A percentile compares a stretch with the other conserved stretches of the same genome.
These are phyloP conservation scores for Apodemus speciosus DNA, from an alignment of 2,113 vertebrate species.

Conservation along the genomic window DNA sequence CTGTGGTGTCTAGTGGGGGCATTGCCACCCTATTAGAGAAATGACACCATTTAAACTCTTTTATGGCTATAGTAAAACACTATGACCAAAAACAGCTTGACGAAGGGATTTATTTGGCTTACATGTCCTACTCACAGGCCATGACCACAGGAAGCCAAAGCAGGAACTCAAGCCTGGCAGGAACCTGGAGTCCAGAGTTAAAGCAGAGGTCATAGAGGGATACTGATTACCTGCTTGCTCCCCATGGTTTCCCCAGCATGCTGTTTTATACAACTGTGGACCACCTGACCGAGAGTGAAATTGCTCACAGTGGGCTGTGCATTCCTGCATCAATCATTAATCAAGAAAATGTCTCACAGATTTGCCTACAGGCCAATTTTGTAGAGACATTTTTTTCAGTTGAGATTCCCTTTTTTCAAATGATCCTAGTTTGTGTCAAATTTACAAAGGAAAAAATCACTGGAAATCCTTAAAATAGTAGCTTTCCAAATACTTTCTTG, in stretches of 20 bases:
- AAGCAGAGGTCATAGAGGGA: background rate
- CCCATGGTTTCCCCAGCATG: background rate
- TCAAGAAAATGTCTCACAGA: background rate
- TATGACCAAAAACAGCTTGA: background rate
- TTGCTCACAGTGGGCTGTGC: background rate
- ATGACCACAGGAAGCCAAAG: background rate
- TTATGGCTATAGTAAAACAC: background rate
- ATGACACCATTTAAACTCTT: background rate
- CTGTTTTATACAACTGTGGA: background rate
- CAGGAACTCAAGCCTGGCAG: background rate
- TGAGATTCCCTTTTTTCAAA: background rate
- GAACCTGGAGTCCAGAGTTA: background rate
- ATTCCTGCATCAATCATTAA: background rate
- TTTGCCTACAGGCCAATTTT: background rate
- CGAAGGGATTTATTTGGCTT: background rate
- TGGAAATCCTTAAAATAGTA: background rate
- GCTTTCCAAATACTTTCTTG: background rate
- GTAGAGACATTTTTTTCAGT: background rate
- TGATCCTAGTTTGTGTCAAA: background rate
- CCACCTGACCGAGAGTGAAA: too few relatives aligned
- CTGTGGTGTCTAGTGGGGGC: background rate
- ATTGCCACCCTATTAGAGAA: background rate
- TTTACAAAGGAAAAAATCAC: background rate
- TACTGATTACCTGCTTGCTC: background rate
- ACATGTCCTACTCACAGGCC: background rate